Evolutionary conservation across 1,140 invertebrate species (phyloP), one percentile per base, ranked within the genome.

Genomic region (Drosophila funebris): DNA sequence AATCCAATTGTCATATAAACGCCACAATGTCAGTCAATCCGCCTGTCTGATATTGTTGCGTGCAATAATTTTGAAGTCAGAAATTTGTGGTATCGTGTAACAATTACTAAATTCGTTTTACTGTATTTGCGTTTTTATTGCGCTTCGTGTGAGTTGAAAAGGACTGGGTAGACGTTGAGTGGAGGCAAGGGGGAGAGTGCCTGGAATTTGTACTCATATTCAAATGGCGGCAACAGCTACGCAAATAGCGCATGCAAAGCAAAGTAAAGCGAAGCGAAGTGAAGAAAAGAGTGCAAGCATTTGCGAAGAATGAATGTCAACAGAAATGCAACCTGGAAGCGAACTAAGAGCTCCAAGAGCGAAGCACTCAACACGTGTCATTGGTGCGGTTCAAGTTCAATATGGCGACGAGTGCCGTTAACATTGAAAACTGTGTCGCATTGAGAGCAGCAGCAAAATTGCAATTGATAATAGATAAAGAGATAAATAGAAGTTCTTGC

Each of bases 331-430:
- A 44, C 52, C 20, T 52, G 22, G 16, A 58, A 64, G 72, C 43
- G 33, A 27, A 57, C 4, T 43, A 44, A 24, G 5, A 14, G 4
- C 24, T 48, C 13, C 24, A 22, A 52, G 43, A 20, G 31, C 33
- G 36, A 3, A 39, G 46, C 52, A n/a, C 14, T 46, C 39, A 50
- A 56, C 52, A 72, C 69, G 69, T 72, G 69, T 67, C 62, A 50
- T 39, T 67, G 44, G 36, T 14, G 36, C 36, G 20, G 37, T 72
- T 72, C 69, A 72, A 72, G 69, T 72, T 72, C 69, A 67, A 63
- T 62, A 62, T 44, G 57, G 66, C 50, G 48, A 7, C 20, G 36
- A 61, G 39, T 39, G 41, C 48, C 58, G 39, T 54, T 70, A 39
- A 41, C 39, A 36, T 16, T 53, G 22, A 16, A 13, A 4, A 31